These are phyloP conservation scores for Rotaria socialis DNA, from an alignment of 2,888 invertebrate species.

Conservation along the genomic window DNA sequence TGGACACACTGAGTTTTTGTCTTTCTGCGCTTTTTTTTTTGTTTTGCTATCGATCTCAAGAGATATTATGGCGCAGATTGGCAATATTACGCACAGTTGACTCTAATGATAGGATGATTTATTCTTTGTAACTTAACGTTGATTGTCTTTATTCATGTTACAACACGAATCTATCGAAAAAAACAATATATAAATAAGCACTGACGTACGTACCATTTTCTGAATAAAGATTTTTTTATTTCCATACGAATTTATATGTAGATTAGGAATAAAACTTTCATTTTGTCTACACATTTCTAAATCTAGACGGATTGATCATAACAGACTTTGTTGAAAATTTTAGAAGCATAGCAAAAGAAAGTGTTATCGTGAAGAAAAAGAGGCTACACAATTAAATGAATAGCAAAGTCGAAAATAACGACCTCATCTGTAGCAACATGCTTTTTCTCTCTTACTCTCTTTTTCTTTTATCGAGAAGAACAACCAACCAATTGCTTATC, in stretches of 20 bases:
- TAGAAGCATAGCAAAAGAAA: background rate
- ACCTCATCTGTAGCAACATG: background rate
- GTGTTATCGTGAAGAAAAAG: background rate
- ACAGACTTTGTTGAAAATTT: background rate
- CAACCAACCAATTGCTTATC: background rate
- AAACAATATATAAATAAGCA: too few relatives aligned
- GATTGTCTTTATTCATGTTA: too few relatives aligned
- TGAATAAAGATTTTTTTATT: too few relatives aligned
- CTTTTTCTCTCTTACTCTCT: background rate
- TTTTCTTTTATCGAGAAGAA: background rate
- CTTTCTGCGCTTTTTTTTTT: background rate
- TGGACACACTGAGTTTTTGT: background rate
- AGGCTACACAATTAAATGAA: background rate
- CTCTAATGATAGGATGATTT: background rate
- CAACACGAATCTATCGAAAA: too few relatives aligned
- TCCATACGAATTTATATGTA: too few relatives aligned
- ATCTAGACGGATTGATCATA: background rate
- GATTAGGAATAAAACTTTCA: too few relatives aligned
- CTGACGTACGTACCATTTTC: too few relatives aligned
- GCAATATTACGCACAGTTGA: background rate
- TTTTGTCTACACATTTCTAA: background rate
- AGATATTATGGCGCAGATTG: background rate
- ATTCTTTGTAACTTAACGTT: too few relatives aligned
- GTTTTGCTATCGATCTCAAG: background rate
- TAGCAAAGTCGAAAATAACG: background rate